phyloP scores from a whole-genome alignment of 2,888 invertebrate genomes.

The Caenorhabditis japonica region DNA sequence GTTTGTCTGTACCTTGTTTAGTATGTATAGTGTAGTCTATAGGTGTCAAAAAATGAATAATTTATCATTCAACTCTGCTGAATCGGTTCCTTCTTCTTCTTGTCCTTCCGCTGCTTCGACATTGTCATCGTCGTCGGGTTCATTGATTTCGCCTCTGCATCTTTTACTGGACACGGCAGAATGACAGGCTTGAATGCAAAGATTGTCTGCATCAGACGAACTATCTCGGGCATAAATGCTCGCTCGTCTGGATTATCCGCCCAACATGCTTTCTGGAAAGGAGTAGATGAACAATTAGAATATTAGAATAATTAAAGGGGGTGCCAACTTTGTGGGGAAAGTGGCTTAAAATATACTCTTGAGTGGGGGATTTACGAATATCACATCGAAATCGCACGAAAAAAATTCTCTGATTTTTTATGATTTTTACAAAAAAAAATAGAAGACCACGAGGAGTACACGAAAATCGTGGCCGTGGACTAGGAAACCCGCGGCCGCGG shows the following conservation, averaged over 20 bases:
- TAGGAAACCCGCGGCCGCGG: too few relatives aligned
- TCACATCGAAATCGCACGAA: too few relatives aligned
- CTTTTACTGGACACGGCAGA: conserved; percentile 20
- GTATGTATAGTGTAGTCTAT: too few relatives aligned
- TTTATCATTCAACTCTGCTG: too few relatives aligned
- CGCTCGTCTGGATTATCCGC: conserved; percentile 45
- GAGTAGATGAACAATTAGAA: background rate
- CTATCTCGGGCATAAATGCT: conserved; percentile 36
- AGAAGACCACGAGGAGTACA: too few relatives aligned
- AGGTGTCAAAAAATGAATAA: too few relatives aligned
- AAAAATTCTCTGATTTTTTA: too few relatives aligned
- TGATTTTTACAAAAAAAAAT: too few relatives aligned
- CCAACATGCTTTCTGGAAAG: conserved; percentile 47
- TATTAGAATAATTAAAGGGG: conserved; percentile 4
- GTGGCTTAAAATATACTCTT: too few relatives aligned
- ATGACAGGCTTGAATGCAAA: conserved; percentile 45
- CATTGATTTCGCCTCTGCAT: conserved; percentile 17
- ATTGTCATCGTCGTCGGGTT: conserved; percentile 1
- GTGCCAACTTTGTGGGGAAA: too few relatives aligned
- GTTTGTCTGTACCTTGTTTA: conserved; percentile 1
- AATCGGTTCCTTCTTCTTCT: conserved; percentile 8
- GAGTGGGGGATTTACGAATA: too few relatives aligned
- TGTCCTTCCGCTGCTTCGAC: conserved; percentile 25
- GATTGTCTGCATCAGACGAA: conserved; percentile 26
- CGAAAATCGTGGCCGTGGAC: too few relatives aligned